Percentiles rank a stretch among this genome's conserved stretches.
Conservation (phyloP, 2,888 invertebrate species). For the Escarpia spicata region DNA sequence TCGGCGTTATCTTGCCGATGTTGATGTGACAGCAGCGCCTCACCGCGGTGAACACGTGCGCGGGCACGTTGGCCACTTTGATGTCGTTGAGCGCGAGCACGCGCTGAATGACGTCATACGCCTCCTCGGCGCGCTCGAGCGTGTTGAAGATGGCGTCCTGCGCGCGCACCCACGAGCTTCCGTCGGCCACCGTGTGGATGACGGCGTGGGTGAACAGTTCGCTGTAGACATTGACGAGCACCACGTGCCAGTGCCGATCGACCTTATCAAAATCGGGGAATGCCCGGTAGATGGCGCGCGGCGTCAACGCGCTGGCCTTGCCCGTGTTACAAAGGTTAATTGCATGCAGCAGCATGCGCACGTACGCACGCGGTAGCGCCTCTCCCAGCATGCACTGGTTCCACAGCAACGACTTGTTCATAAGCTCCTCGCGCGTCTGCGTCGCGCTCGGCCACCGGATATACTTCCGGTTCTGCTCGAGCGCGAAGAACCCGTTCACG, state of each 20-base stretch:
- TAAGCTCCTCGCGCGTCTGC: conserved; percentile 41
- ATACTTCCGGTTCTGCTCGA: conserved; percentile 54
- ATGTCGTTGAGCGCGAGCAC: conserved; percentile 24
- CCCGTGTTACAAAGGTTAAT: conserved; percentile 30
- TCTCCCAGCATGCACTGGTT: conserved; percentile 55
- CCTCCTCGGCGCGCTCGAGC: conserved; percentile 32
- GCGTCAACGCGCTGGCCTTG: conserved; percentile 26
- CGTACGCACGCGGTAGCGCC: conserved; percentile 53
- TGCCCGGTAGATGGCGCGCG: conserved; percentile 41
- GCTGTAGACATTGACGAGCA: conserved; percentile 37
- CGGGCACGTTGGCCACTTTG: conserved; percentile 40
- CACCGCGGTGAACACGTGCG: conserved; percentile 41
- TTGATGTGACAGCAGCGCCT: conserved; percentile 37
- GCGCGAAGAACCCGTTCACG: conserved; percentile 59
- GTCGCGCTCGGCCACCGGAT: conserved; percentile 41
- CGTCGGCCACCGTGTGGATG: conserved; percentile 32
- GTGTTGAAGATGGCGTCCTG: conserved; percentile 42
- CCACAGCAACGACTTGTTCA: conserved; percentile 55
- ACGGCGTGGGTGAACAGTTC: conserved; percentile 39
- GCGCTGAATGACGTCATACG: conserved; percentile 33
- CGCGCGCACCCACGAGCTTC: conserved; percentile 36
- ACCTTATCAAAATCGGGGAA: conserved; percentile 40
- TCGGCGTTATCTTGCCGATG: conserved; percentile 37
- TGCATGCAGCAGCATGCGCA: conserved; percentile 42
- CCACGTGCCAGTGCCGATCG: conserved; percentile 36